Percentiles rank a stretch among this genome's conserved stretches.
Conservation (phyloP, 2,113 vertebrate genomes). For the Orcinus orca region DNA sequence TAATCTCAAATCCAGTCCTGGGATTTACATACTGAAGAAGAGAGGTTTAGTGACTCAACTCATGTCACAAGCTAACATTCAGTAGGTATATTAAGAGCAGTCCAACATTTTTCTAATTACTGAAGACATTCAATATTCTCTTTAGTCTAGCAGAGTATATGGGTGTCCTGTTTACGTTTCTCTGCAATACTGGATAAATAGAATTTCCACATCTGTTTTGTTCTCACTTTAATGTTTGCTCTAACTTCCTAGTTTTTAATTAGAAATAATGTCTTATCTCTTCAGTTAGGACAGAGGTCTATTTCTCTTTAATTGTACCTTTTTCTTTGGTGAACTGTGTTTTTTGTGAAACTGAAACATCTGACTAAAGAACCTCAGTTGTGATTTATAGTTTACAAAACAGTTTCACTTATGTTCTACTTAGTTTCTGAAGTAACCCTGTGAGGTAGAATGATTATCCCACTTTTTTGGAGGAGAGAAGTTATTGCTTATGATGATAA, state of each 20-base stretch:
- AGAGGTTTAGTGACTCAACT: neutral
- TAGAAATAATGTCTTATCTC: neutral
- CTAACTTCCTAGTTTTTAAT: neutral
- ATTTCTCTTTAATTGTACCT: neutral
- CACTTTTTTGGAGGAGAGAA: neutral
- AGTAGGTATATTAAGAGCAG: neutral
- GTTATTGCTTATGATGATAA: neutral
- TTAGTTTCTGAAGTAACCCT: neutral
- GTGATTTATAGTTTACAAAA: neutral
- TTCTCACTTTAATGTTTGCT: neutral
- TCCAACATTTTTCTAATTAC: neutral
- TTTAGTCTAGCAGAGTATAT: neutral
- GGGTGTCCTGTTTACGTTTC: neutral
- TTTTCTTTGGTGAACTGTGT: neutral
- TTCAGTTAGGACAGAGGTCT: neutral
- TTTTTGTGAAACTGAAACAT: neutral
- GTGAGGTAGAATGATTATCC: neutral
- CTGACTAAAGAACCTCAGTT: neutral
- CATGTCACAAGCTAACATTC: neutral
- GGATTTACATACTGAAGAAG: neutral
- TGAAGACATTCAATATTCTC: neutral
- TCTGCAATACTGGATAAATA: neutral
- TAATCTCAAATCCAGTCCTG: neutral
- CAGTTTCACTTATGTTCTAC: neutral
- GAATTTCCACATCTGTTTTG: slow-evolving; percentile 5